These are phyloP conservation scores for Poecile atricapillus DNA, from an alignment of 2,113 vertebrate genomes.

Conservation along the genomic window DNA sequence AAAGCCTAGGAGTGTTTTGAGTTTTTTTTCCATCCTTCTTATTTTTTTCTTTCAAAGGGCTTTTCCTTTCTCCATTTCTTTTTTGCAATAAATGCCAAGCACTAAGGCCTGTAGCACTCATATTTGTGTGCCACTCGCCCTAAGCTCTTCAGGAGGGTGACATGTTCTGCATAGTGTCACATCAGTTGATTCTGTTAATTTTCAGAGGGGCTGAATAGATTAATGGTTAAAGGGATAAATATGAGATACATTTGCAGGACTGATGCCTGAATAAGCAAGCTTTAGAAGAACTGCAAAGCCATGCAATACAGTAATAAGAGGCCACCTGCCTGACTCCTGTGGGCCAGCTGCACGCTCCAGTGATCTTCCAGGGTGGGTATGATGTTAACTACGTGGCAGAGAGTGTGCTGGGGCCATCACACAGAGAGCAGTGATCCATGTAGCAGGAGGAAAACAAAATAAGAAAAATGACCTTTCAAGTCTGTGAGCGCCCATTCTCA, in stretches of 20 bases:
- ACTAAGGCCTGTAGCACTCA: not conserved
- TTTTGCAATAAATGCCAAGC: not conserved
- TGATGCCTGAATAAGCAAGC: not conserved
- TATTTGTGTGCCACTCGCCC: fast-evolving
- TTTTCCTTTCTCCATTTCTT: not conserved
- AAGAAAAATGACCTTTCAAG: conserved; percentile 8
- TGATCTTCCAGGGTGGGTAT: not conserved
- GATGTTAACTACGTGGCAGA: not conserved
- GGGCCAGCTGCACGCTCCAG: not conserved
- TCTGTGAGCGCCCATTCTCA: not conserved
- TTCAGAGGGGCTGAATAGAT: not conserved
- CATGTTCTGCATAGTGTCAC: not conserved
- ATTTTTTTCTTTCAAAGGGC: not conserved
- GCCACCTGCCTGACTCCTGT: not conserved
- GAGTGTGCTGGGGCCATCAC: not conserved
- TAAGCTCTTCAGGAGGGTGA: not conserved
- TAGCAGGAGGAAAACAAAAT: not conserved
- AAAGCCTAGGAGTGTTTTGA: not conserved
- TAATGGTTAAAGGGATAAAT: not conserved
- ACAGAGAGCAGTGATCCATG: not conserved
- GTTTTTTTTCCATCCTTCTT: not conserved
- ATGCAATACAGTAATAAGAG: not conserved
- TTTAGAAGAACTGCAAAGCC: not conserved
- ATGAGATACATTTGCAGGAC: not conserved
- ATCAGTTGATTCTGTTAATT: not conserved